Conservation (phyloP, 2,113 vertebrate species). For the Deroptyus accipitrinus region DNA sequence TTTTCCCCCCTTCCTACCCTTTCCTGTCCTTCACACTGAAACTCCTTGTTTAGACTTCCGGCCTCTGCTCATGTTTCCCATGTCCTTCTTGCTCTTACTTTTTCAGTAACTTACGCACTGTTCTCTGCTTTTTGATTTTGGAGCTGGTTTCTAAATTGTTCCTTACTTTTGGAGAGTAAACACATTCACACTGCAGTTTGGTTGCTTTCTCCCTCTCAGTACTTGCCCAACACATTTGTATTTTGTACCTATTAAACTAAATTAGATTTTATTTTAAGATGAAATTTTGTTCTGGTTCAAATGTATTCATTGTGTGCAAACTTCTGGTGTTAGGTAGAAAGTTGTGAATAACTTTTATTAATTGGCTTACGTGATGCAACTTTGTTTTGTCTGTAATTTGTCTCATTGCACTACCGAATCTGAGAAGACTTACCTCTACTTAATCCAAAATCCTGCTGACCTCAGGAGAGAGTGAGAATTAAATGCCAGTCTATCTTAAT, state of each 20-base stretch:
- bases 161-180: neutral
- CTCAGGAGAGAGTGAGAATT: neutral
- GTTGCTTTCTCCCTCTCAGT: neutral
- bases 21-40: neutral
- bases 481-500: neutral
- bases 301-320: neutral
- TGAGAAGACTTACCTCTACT: neutral
- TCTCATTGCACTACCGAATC: neutral
- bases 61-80: neutral
- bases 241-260: neutral
- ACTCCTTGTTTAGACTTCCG: neutral
- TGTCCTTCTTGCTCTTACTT: fast-evolving
- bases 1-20: neutral
- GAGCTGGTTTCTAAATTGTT: neutral
- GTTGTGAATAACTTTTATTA: neutral
- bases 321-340: neutral
- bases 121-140: neutral
- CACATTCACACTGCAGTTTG: neutral
- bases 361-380: neutral
- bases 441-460: neutral
- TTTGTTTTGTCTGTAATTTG: neutral
- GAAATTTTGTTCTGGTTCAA: neutral
- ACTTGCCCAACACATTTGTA: fast-evolving
- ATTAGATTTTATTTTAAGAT: neutral
- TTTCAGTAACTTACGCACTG: neutral